Evolutionary conservation across 2,113 vertebrate genomes (phyloP).

Genomic region (Suricata suricatta): DNA sequence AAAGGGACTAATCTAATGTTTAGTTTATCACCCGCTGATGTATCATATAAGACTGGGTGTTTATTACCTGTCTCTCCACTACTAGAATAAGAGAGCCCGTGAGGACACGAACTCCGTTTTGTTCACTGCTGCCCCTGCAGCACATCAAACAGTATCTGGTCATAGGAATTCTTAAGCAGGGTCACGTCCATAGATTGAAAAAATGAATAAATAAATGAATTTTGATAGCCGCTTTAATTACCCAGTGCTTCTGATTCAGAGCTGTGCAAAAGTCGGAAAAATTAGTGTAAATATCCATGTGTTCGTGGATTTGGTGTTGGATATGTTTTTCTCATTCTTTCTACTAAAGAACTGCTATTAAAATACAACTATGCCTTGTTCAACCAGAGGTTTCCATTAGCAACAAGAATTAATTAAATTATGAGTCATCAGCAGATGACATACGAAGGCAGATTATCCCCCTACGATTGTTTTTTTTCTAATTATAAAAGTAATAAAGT

Average conservation of each 20-base stretch:
- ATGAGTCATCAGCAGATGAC: slow-evolving; percentile 77
- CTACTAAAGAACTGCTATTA: slow-evolving; percentile 68
- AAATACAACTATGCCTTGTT: slow-evolving; percentile 71
- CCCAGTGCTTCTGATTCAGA: slow-evolving; percentile 11
- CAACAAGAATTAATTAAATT: slow-evolving; percentile 81
- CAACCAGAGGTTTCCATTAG: slow-evolving; percentile 80
- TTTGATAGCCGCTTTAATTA: neutral
- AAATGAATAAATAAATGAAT: slow-evolving; percentile 6
- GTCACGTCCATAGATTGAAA: neutral
- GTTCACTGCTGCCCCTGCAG: neutral
- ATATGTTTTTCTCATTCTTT: slow-evolving; percentile 49
- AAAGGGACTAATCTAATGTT: neutral
- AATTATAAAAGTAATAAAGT: slow-evolving; percentile 70
- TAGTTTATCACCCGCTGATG: neutral
- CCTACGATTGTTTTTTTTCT: slow-evolving; percentile 60
- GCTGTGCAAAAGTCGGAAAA: slow-evolving; percentile 49
- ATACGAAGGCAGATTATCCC: slow-evolving; percentile 64
- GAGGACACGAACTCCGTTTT: neutral
- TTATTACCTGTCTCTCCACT: neutral
- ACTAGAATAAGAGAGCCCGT: neutral
- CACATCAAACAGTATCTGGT: neutral
- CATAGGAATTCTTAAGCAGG: neutral
- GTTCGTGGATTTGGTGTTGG: slow-evolving; percentile 12
- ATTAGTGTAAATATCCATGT: neutral
- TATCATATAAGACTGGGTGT: neutral